These are phyloP conservation scores for Ursus arctos DNA, from an alignment of 2,113 vertebrate species.

Conservation along the genomic window DNA sequence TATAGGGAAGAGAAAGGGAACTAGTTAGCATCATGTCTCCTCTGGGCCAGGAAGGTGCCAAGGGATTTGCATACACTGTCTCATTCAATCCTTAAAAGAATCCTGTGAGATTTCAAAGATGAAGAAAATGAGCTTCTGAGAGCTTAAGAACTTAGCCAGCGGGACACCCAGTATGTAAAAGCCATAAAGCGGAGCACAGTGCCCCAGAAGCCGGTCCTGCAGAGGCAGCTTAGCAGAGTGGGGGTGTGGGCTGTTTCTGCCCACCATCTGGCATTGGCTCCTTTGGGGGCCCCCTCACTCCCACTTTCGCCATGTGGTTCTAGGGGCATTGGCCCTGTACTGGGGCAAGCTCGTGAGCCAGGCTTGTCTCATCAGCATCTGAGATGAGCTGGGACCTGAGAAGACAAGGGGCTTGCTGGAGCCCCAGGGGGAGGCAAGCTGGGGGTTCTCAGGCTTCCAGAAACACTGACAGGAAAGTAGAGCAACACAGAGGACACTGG, in stretches of 20 bases:
- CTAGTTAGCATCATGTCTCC: not conserved
- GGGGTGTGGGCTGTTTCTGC: not conserved
- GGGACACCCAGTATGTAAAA: not conserved
- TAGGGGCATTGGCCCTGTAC: not conserved
- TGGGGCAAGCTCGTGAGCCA: not conserved
- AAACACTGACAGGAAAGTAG: not conserved
- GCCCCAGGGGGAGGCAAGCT: not conserved
- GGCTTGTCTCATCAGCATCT: not conserved
- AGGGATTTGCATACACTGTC: not conserved
- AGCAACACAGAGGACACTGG: not conserved
- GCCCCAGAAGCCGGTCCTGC: not conserved
- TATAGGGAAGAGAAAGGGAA: not conserved
- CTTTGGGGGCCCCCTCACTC: not conserved
- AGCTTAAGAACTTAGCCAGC: not conserved
- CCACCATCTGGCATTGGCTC: not conserved
- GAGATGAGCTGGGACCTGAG: not conserved
- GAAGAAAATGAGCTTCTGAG: not conserved
- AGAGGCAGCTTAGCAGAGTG: not conserved
- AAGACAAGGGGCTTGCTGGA: not conserved
- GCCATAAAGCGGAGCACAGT: not conserved
- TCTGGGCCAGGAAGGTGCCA: not conserved
- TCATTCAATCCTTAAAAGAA: not conserved
- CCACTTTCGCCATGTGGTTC: not conserved
- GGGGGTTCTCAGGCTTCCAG: not conserved
- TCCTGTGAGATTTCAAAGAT: conserved; percentile 19